A percentile compares a stretch with the other conserved stretches of the same genome.
Conservation (phyloP, 2,888 invertebrate species). For the Drosophila helvetica region DNA sequence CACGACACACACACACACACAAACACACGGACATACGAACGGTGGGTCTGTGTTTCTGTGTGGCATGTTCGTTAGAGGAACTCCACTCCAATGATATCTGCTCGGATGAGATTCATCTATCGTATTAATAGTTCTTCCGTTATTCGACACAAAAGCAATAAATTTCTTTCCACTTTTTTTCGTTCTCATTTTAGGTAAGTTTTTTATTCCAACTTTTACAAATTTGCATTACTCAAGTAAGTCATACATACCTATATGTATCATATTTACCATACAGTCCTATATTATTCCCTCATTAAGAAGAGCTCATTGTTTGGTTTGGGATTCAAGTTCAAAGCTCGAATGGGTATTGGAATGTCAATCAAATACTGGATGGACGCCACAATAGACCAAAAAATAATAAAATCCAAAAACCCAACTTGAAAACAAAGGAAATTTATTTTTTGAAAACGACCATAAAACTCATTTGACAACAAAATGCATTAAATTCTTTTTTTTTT, state of each 20-base stretch:
- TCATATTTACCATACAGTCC: no score
- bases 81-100: background rate
- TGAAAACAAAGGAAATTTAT: slow-evolving; percentile 1
- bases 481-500: slow-evolving; percentile 62
- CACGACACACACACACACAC: no score
- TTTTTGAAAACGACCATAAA: slow-evolving; percentile 24
- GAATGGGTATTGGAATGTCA: no score
- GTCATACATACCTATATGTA: background rate
- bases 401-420: slow-evolving; percentile 10
- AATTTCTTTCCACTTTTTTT: slow-evolving; percentile 1
- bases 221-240: slow-evolving; percentile 3
- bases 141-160: slow-evolving; percentile 1
- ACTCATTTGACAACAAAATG: slow-evolving; percentile 55
- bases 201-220: slow-evolving; percentile 6
- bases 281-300: slow-evolving; percentile 1
- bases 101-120: no score
- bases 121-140: no score
- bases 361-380: slow-evolving; percentile 14
- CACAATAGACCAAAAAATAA: background rate
- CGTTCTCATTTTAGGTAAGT: slow-evolving; percentile 46
- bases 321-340: no score
- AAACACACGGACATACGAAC: no score
- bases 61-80: background rate
- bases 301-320: no score
- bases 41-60: no score